Base-by-base conservation (phyloP, 2,113 vertebrate species). In the Nibea coibor region DNA sequence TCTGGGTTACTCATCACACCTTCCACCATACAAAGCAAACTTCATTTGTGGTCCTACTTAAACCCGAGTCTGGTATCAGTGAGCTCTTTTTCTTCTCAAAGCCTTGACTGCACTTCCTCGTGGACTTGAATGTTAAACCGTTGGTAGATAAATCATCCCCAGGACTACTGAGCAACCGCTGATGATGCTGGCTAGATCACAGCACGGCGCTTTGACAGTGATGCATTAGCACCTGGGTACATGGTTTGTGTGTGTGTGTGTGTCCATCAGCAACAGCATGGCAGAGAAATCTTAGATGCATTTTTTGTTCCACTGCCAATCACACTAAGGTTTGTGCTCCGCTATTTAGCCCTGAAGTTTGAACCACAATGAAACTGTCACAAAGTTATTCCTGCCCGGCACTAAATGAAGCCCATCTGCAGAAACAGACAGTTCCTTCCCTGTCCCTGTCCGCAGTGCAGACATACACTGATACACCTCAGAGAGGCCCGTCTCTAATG, bases 401-500 rank as follows among this genome's bases (percentile, higher is more conserved):
- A 64, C 74, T 87, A 91, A 91, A 91, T 83, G 75, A 91, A 90
- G 78, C 81, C 85, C 84, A 87, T 91, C 87, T 92, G 89, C 81
- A 80, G 73, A 68, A 90, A 91, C 59, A 90, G 73, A 89, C 63
- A 80, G 84, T 78, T 89, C 78, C 79, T 82, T 71, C 78, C 75
- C 70, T 83, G 80, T 89, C 79, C 53, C 65, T 50, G 64, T 85
- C 71, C 28, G 19, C 42, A 19, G 80, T 92, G 80, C 72, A 67
- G 35, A 35, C 81, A 86, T 78, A 87, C 81, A 80, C 66, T 26
- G 48, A 82, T 83, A 73, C 66, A 78, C 81, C 84, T 86, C 81
- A 56, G 54, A 81, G 88, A 92, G 90, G 91, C 92, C 87, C 87
- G 48, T 82, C 83, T 92, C 91, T 94, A 94, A 94, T 95, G 93